These are phyloP conservation scores for Omphaloscelis lunosa DNA, from an alignment of 2,888 invertebrate genomes.

Conservation along the genomic window DNA sequence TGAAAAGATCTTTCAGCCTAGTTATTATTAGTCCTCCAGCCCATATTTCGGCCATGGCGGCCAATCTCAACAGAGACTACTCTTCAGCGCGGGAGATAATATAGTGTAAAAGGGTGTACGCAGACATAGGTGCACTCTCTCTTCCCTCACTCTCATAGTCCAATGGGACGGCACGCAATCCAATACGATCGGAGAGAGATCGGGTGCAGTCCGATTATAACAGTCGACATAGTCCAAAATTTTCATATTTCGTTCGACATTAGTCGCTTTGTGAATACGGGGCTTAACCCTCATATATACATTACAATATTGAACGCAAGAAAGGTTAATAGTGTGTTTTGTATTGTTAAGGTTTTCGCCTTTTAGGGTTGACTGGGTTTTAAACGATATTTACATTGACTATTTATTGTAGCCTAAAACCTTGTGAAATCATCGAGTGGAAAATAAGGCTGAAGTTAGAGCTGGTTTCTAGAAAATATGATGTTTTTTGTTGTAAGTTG, in stretches of 20 bases:
- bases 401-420: constrained; percentile 40
- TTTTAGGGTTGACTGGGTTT: constrained; percentile 47
- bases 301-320: constrained; percentile 54
- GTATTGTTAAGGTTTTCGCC: constrained; percentile 49
- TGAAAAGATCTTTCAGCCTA: not conserved
- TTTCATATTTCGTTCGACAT: constrained; percentile 24
- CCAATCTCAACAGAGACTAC: too few relatives aligned
- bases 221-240: not conserved
- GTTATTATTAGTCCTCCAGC: not conserved
- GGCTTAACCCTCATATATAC: constrained; percentile 44
- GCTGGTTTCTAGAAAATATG: not conserved
- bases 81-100: too few relatives aligned
- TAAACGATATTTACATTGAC: constrained; percentile 47
- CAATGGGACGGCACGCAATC: too few relatives aligned
- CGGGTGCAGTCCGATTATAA: too few relatives aligned
- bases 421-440: constrained; percentile 35
- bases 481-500: not conserved
- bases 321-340: constrained; percentile 54
- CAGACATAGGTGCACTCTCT: too few relatives aligned
- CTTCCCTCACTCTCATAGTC: too few relatives aligned
- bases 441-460: constrained; percentile 23
- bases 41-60: too few relatives aligned
- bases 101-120: too few relatives aligned
- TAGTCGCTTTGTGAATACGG: constrained; percentile 18
- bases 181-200: too few relatives aligned